Base-by-base conservation (phyloP, 2,888 invertebrate genomes). In the Mimachlamys varia region DNA sequence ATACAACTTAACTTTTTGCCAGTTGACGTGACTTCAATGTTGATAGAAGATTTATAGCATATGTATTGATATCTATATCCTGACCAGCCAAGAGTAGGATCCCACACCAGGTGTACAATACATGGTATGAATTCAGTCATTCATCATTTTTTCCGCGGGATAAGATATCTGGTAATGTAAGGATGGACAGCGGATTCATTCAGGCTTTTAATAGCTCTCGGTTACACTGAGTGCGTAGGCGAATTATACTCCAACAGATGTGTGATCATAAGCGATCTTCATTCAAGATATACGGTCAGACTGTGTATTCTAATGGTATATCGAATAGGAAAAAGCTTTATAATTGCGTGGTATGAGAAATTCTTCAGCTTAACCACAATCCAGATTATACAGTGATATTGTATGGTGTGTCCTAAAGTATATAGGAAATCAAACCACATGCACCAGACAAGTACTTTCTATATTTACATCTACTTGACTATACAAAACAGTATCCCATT, bases 391-490 rank as follows among this genome's bases (percentile, higher is more conserved):
- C 27, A 76, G 76, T 12, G 76, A 76, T 13, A 7, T 33, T 76
- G 33, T 33, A 13, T 33, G 76, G 76, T 76, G 1, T 58, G 76
- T 76, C 2, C 76, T 33, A 27, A 76, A 27, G 76, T 44, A 44
- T 44, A 44, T 44, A 44, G 44, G 7, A 3, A 76, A 76, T 27
- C 7, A 13, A 33, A 27, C 27, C 76, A 27, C 76, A 76, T 76
- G 76, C 33, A 33, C 76, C 76, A 76, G 76, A 27, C 76, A 76
- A 76, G 76, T 76, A 76, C 76, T 76, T 76, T 76, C 76, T 76
- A 76, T 76, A 76, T 76, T 33, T 76, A 76, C 12, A 76, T 2
- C 76, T 15, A 76, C 76, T 76, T 76, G 76, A 76, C 76, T 33
- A 44, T 44, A 17, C 76, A 22, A 76, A 27, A 76, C 76, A 76